A percentile compares a stretch with the other conserved stretches of the same genome.
phyloP scores from a whole-genome alignment of 35 echinoderm and acorn worm genomes.

The Chiridota heheva region DNA sequence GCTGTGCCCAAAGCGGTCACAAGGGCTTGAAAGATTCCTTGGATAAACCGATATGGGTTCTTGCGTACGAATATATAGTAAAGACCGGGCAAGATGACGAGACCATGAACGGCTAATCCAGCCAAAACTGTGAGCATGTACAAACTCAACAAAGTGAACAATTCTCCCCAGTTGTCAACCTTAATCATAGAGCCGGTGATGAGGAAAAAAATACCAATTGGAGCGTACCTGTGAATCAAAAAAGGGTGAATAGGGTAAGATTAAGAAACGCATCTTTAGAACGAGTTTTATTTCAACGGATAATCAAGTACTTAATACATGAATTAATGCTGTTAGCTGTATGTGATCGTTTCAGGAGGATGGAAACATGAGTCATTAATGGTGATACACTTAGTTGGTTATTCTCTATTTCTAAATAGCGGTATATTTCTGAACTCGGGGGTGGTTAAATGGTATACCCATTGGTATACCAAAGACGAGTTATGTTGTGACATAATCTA shows the following conservation, averaged over 20 bases:
- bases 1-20: conserved; percentile 96
- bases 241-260: neutral
- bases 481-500: too few relatives aligned
- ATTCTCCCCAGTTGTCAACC: conserved; percentile 74
- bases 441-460: too few relatives aligned
- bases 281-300: neutral
- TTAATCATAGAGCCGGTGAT: conserved; percentile 79
- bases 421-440: too few relatives aligned
- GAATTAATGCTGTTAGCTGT: neutral
- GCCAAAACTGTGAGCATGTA: conserved; percentile 85
- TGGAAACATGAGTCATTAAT: too few relatives aligned
- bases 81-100: conserved; percentile 68
- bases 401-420: too few relatives aligned
- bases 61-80: conserved; percentile 68
- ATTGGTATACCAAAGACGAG: too few relatives aligned
- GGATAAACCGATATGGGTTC: conserved; percentile 71
- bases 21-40: conserved; percentile 67
- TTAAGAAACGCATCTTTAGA: neutral
- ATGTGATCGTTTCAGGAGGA: neutral
- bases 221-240: conserved; percentile 90
- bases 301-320: neutral
- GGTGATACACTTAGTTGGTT: too few relatives aligned
- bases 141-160: conserved; percentile 66
- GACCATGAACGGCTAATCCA: conserved; percentile 81
- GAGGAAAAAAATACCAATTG: conserved; percentile 97